Percentiles rank a stretch among this genome's conserved stretches.
Conservation (phyloP, 1,140 invertebrate genomes). For the Philotrypesis tridentata region DNA sequence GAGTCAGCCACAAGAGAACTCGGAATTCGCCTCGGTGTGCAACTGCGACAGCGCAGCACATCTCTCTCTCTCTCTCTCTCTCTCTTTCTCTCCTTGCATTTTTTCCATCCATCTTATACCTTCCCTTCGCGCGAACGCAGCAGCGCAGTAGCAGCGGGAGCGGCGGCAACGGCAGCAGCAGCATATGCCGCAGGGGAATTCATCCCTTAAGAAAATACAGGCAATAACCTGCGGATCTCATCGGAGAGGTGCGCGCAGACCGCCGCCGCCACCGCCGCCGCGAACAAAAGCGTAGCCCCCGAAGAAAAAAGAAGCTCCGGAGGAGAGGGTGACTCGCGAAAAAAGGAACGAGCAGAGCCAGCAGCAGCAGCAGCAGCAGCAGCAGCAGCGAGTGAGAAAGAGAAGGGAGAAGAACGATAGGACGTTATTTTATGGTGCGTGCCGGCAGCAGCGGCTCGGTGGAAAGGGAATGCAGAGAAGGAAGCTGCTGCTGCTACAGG, state of each 20-base stretch:
- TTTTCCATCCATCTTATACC: not conserved
- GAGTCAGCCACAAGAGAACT: not conserved
- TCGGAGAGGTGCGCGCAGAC: slow-evolving; percentile 53
- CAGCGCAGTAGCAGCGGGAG: too few species aligned
- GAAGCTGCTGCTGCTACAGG: not conserved
- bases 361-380: slow-evolving; percentile 49
- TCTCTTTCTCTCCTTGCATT: slow-evolving; percentile 2
- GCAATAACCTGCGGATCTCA: slow-evolving; percentile 70
- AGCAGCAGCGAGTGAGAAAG: slow-evolving; percentile 39
- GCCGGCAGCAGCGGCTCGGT: not conserved
- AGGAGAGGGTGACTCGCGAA: slow-evolving; percentile 33
- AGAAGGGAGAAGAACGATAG: slow-evolving; percentile 26
- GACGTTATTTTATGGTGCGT: slow-evolving; percentile 42
- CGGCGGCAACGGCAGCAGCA: slow-evolving; percentile 17
- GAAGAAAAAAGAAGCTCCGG: slow-evolving; percentile 39
- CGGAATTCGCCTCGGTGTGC: not conserved
- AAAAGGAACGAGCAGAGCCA: slow-evolving; percentile 48
- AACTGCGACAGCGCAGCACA: not conserved
- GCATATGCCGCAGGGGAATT: slow-evolving; percentile 58
- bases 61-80: not conserved
- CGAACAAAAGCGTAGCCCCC: slow-evolving; percentile 28
- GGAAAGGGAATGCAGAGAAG: slow-evolving; percentile 10
- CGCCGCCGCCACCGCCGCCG: too few species aligned
- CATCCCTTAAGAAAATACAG: slow-evolving; percentile 72
- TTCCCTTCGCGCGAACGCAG: slow-evolving; percentile 17